A percentile compares a stretch with the other conserved stretches of the same genome.
phyloP scores from a whole-genome alignment of 64 coral and sea anemone genomes.

The Montipora foliosa region DNA sequence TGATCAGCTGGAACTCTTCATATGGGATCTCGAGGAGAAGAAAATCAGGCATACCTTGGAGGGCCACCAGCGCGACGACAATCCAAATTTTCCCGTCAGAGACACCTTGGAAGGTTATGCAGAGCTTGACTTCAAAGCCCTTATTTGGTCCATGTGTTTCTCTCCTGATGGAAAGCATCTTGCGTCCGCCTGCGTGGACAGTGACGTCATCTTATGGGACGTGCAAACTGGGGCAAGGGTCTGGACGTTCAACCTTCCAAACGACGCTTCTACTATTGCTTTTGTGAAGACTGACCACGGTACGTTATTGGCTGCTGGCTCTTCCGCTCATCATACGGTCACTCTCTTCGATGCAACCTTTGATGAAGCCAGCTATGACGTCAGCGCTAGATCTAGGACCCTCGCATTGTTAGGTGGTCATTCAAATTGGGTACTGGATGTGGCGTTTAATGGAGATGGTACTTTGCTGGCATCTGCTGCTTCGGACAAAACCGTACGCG shows the following conservation, averaged over 20 bases:
- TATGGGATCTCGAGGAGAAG: constrained; percentile 31
- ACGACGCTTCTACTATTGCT: constrained; percentile 49
- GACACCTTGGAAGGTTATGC: constrained; percentile 10
- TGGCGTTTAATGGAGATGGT: constrained; percentile 56
- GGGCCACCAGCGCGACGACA: constrained; percentile 25
- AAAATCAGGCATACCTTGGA: not conserved
- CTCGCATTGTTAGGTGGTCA: constrained; percentile 63
- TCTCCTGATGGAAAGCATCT: constrained; percentile 56
- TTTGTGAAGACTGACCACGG: constrained; percentile 47
- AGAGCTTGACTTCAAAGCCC: constrained; percentile 46
- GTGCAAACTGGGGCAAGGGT: constrained; percentile 24
- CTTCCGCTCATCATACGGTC: constrained; percentile 57
- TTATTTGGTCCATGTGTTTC: constrained; percentile 67
- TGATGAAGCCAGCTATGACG: not conserved
- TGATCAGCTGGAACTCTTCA: constrained; percentile 56
- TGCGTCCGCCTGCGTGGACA: constrained; percentile 38
- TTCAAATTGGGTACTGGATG: constrained; percentile 59
- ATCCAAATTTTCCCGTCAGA: constrained; percentile 55
- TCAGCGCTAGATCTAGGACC: constrained; percentile 16
- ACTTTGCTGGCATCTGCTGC: constrained; percentile 42
- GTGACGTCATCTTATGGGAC: constrained; percentile 48
- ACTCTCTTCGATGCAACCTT: constrained; percentile 39
- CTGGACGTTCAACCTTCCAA: constrained; percentile 47
- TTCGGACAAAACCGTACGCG: constrained; percentile 61
- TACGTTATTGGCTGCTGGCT: constrained; percentile 52